Evolutionary conservation across 1,140 invertebrate species (phyloP).

Genomic region (Oryctes rhinoceros): DNA sequence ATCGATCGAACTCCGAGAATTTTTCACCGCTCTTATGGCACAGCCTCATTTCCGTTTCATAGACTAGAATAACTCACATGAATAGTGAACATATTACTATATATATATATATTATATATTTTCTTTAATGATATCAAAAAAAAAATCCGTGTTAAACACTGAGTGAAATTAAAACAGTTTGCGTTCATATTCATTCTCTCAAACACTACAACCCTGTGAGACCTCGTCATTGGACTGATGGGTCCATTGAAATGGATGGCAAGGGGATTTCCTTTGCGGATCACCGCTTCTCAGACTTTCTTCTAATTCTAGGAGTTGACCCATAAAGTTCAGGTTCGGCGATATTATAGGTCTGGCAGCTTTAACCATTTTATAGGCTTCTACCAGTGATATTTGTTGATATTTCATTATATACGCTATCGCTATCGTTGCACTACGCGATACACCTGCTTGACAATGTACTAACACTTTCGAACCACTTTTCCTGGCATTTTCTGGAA

Average conservation of each 20-base stretch:
- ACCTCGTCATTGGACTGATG: constrained; percentile 65
- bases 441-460: constrained; percentile 95
- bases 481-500: constrained; percentile 84
- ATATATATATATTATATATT: background rate
- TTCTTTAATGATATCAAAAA: constrained; percentile 14
- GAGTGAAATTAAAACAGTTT: constrained; percentile 18
- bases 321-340: constrained; percentile 97
- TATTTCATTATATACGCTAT: constrained; percentile 96
- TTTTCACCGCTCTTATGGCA: constrained; percentile 24
- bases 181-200: background rate
- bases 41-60: constrained; percentile 33
- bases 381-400: constrained; percentile 83
- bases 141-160: constrained; percentile 10
- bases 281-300: constrained; percentile 69
- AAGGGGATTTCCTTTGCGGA: constrained; percentile 57
- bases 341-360: constrained; percentile 89
- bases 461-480: constrained; percentile 84
- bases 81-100: constrained; percentile 26
- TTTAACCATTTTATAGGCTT: constrained; percentile 91
- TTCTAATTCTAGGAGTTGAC: constrained; percentile 90
- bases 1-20: background rate
- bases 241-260: constrained; percentile 66
- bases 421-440: constrained; percentile 91
- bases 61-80: constrained; percentile 34
- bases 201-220: constrained; percentile 66